A percentile compares a stretch with the other conserved stretches of the same genome.
Conservation (phyloP, 2,797 vertebrate species). For the Macropus fuliginosus region DNA sequence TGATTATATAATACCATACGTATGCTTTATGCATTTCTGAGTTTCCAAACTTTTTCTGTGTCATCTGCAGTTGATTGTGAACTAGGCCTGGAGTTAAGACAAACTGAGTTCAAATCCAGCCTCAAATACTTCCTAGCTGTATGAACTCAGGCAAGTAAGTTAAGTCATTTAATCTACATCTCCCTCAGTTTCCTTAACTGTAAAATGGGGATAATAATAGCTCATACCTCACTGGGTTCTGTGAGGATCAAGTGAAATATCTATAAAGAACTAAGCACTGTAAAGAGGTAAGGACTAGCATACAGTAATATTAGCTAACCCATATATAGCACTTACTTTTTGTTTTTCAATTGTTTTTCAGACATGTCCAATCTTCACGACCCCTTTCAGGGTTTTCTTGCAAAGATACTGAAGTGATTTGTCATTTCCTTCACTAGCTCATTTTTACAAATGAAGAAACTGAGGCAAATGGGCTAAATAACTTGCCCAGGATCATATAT, state of each 20-base stretch:
- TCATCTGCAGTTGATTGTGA: background rate
- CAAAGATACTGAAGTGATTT: background rate
- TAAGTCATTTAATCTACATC: background rate
- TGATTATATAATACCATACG: background rate
- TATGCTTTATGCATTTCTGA: background rate
- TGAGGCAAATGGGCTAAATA: background rate
- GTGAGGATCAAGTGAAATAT: background rate
- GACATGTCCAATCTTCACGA: background rate
- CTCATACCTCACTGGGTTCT: background rate
- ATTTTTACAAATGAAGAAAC: background rate
- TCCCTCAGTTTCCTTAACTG: background rate
- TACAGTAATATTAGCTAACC: background rate
- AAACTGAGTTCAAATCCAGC: background rate
- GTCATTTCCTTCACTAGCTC: background rate
- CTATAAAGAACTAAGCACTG: too few species aligned
- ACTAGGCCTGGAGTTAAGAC: background rate
- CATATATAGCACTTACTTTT: background rate
- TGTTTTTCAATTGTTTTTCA: background rate
- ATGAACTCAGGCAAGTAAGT: background rate
- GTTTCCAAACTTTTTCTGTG: background rate
- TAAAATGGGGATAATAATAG: background rate
- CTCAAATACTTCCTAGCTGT: background rate
- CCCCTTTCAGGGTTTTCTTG: background rate
- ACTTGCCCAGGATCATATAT: background rate
- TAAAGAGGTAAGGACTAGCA: background rate